Percentiles rank a stretch among this genome's conserved stretches.
Conservation (phyloP, 2,888 invertebrate species). For the Cantharis lateralis region DNA sequence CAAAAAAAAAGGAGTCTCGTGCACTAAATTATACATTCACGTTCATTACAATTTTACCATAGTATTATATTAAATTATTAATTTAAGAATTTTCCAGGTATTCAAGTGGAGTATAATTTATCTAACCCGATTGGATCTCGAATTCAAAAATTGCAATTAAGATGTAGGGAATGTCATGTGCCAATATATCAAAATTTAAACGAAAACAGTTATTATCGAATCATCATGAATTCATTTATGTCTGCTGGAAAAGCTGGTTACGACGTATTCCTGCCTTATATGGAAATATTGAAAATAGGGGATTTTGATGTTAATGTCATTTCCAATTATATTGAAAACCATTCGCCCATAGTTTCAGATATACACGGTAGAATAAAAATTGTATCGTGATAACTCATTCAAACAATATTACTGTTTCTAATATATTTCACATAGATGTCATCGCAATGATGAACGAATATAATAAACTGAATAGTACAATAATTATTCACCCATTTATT, state of each 20-base stretch:
- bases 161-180: slow-evolving; percentile 67
- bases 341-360: slow-evolving; percentile 56
- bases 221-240: slow-evolving; percentile 65
- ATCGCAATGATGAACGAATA: too few relatives aligned
- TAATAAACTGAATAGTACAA: too few relatives aligned
- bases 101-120: slow-evolving; percentile 66
- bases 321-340: slow-evolving; percentile 57
- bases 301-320: slow-evolving; percentile 60
- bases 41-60: too few relatives aligned
- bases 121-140: slow-evolving; percentile 63
- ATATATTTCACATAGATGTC: too few relatives aligned
- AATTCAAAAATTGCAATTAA: slow-evolving; percentile 61
- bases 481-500: too few relatives aligned
- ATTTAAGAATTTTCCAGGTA: slow-evolving; percentile 53
- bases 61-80: neutral
- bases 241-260: slow-evolving; percentile 72
- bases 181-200: slow-evolving; percentile 69
- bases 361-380: slow-evolving; percentile 60
- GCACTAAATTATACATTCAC: too few relatives aligned
- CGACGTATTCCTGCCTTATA: slow-evolving; percentile 55
- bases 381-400: slow-evolving; percentile 35
- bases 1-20: neutral
- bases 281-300: slow-evolving; percentile 55
- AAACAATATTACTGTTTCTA: too few relatives aligned
- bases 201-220: slow-evolving; percentile 59